Evolutionary conservation across 2,797 vertebrate species (phyloP).

Genomic region (Melanotaenia boesemani): DNA sequence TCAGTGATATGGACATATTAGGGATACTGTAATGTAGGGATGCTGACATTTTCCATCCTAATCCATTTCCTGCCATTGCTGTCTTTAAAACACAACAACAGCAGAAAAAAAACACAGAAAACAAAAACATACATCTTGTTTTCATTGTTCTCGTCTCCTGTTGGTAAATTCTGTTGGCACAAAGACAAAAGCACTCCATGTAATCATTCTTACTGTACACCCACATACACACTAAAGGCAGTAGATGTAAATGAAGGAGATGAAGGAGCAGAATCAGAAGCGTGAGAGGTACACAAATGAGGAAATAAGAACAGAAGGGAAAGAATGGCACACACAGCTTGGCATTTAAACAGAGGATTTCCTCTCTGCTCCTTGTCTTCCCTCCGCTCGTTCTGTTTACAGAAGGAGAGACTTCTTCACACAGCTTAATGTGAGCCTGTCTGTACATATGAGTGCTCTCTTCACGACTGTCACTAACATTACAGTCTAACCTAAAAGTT

Average conservation of each 20-base stretch:
- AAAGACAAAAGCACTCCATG: slow-evolving; percentile 34
- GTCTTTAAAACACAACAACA: slow-evolving; percentile 2
- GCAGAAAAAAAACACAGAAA: neutral
- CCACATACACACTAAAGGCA: slow-evolving; percentile 31
- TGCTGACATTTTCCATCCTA: slow-evolving; percentile 25
- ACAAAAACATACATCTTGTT: slow-evolving; percentile 36
- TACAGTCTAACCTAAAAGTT: neutral
- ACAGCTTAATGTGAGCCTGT: slow-evolving; percentile 29
- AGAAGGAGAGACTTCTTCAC: slow-evolving; percentile 58
- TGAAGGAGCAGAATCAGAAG: slow-evolving; percentile 52
- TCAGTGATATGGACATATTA: neutral
- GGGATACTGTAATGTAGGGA: neutral
- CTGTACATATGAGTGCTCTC: neutral
- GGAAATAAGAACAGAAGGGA: slow-evolving; percentile 68
- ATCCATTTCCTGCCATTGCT: slow-evolving; percentile 12
- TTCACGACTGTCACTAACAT: slow-evolving; percentile 17
- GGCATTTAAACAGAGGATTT: slow-evolving; percentile 78
- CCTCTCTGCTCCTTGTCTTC: slow-evolving; percentile 71
- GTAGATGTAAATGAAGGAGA: slow-evolving; percentile 27
- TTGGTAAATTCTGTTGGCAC: slow-evolving; percentile 26
- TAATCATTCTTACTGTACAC: slow-evolving; percentile 34
- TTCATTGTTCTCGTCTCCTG: slow-evolving; percentile 30
- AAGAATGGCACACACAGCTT: slow-evolving; percentile 67
- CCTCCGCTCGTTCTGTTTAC: slow-evolving; percentile 72
- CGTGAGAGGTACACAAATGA: slow-evolving; percentile 59